Evolutionary conservation across 2,888 invertebrate species (phyloP), one percentile per base, ranked within the genome.

Genomic region (Craniophora ligustri): DNA sequence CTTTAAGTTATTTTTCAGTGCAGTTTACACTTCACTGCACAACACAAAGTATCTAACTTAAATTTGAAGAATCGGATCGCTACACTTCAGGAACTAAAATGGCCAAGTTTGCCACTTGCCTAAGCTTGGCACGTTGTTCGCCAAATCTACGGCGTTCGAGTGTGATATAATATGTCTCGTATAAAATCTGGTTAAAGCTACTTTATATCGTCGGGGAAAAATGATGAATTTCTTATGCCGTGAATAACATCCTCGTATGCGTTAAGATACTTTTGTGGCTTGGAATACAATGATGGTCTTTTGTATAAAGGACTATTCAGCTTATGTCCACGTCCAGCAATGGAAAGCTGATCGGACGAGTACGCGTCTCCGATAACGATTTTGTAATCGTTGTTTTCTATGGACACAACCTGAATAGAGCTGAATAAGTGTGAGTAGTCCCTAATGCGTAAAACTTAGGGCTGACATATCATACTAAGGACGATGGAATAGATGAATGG

Each of bases 61-160:
- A 34, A 30, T 19, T n/a, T 11, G 1, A 13, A 42, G 41, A 46
- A 21, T 4, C 31, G 30, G 19, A 34, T 34, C 42, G 21, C 65
- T 41, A 26, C 48, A 16, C 6, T 23, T n/a, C n/a, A n/a, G n/a
- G n/a, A 30, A 28, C 30, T 59, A 8, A 48, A 48, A 58, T 65
- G 40, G 60, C 50, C 13, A 59, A 61, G 67, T 61, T 59, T 31
- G 35, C 61, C 31, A 44, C 61, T 66, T 59, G 35, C 67, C 44
- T 47, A 61, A 47, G 46, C 63, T 40, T 35, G 54, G 67, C 62
- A 67, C 67, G 67, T 67, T 47, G 46, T 68, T 28, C 7, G 7
- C 23, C 39, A 40, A 63, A 67, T 47, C 42, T 54, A 60, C 51
- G 14, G 34, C 46, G 14, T 42, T 61, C 62, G 54, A 67, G 62